phyloP scores from a whole-genome alignment of 30 jellyfish, hydroid and myxozoan species.

The Turritopsis dohrnii region DNA sequence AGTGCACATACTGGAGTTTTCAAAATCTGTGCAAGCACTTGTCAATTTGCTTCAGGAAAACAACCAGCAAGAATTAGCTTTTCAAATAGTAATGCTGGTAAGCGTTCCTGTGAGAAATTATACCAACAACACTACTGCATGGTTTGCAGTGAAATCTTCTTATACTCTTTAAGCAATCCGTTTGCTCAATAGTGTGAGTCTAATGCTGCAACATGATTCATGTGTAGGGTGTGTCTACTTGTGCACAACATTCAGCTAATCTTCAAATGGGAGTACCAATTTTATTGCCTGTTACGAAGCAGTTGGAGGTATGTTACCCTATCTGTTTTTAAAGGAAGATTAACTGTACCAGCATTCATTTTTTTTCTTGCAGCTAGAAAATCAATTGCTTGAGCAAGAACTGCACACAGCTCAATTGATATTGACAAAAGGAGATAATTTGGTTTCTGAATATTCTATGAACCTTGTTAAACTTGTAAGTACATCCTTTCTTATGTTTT shows the following conservation, averaged over 20 bases:
- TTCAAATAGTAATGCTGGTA: constrained; percentile 56
- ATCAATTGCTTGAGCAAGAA: constrained; percentile 9
- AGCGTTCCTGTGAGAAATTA: background rate
- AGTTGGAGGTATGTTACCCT: background rate
- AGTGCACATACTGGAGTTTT: constrained; percentile 1
- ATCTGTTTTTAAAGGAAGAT: background rate
- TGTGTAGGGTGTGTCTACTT: constrained; percentile 28
- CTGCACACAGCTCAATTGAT: constrained; percentile 26
- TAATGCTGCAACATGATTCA: background rate
- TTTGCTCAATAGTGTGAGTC: background rate
- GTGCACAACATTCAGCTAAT: constrained; percentile 40
- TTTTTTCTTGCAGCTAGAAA: constrained; percentile 13
- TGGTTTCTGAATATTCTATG: constrained; percentile 6
- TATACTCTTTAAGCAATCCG: background rate
- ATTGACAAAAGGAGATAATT: constrained; percentile 14
- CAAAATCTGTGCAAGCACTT: constrained; percentile 29
- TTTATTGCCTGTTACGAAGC: background rate
- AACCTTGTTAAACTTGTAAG: constrained; percentile 30
- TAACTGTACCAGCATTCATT: background rate
- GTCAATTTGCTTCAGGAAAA: constrained; percentile 49
- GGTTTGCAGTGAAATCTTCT: background rate
- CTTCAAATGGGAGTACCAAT: constrained; percentile 40
- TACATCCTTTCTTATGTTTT: background rate
- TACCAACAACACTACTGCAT: background rate
- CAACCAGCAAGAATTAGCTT: constrained; percentile 48